Base-by-base conservation (phyloP, 2,888 invertebrate species). In the Erynnis tages region DNA sequence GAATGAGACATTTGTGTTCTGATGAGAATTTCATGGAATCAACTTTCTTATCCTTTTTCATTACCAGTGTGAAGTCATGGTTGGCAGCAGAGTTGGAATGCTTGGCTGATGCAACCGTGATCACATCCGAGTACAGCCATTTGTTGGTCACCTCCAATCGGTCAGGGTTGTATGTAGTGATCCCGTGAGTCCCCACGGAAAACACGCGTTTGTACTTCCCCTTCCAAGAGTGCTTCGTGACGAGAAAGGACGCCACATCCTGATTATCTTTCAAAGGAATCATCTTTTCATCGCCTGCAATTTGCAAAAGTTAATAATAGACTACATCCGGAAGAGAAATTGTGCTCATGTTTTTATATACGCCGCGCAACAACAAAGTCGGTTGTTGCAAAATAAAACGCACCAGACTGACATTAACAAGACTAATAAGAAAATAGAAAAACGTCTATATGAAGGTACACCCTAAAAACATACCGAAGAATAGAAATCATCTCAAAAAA, bases 141-240 rank as follows among this genome's bases (percentile, higher is more conserved):
- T 96, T 95, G 88, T 99, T 99, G 49, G 99, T 99, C 59, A 89
- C 87, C 73, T 88, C 88, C 69, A 89, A 58, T 7, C 86, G 76
- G 54, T 89, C 89, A 0, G 89, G 98, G 86, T 98, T 98, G 85
- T 99, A 99, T 0, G 99, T 99, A 38, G 98, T 97, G 66, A 99
- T 96, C 23, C 98, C 98, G 76, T 94, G 93, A 30, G 97, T 96
- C 48, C 99, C 99, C 71, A 99, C 94, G 5, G 99, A 97, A 79
- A 99, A 97, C 70, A 99, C 96, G 66, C 99, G 92, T 82, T 98
- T 98, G 88, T 99, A 99, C 95, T 97, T 98, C 79, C 99, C 99
- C 84, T 98, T 98, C 99, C 99, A 99, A 17, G 96, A 97, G 82
- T 98, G 98, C 89, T 99, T 99, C 25, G 96, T 98, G 74, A 98